These are phyloP conservation scores for Pteruthius melanotis DNA, from an alignment of 2,113 vertebrate genomes.

Conservation along the genomic window DNA sequence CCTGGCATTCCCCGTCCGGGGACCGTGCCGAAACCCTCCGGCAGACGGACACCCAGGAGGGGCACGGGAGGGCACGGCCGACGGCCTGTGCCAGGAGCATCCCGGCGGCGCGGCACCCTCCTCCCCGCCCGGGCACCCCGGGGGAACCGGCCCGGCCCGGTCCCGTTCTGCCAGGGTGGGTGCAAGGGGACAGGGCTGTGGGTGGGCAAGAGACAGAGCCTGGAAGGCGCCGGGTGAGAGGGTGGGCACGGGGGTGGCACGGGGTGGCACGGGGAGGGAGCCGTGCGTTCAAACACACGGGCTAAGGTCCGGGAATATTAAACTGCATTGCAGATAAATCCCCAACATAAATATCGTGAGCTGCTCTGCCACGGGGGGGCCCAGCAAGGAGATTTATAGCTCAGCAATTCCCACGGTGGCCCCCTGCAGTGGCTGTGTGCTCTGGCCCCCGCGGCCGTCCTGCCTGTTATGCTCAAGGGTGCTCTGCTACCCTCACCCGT, in stretches of 20 bases:
- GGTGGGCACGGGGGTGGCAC: background rate
- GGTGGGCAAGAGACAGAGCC: background rate
- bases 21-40: background rate
- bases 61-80: background rate
- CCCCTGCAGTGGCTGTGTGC: background rate
- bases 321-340: constrained; percentile 75
- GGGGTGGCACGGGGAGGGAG: background rate
- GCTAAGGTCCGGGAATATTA: constrained; percentile 45
- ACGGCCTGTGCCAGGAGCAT: background rate
- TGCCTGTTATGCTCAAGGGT: background rate
- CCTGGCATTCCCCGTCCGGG: background rate
- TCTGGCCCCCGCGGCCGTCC: fast-evolving
- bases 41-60: background rate
- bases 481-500: fast-evolving
- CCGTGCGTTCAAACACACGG: background rate
- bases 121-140: background rate
- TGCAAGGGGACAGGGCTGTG: background rate
- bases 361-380: constrained; percentile 47
- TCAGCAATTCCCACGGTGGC: background rate
- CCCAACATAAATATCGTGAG: constrained; percentile 66
- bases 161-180: background rate
- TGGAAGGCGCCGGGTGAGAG: background rate
- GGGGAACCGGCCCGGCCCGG: fast-evolving
- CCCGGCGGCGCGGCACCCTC: background rate
- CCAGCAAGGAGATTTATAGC: constrained; percentile 55